Base-by-base conservation (phyloP, 2,113 vertebrate species). In the Callipepla californica region DNA sequence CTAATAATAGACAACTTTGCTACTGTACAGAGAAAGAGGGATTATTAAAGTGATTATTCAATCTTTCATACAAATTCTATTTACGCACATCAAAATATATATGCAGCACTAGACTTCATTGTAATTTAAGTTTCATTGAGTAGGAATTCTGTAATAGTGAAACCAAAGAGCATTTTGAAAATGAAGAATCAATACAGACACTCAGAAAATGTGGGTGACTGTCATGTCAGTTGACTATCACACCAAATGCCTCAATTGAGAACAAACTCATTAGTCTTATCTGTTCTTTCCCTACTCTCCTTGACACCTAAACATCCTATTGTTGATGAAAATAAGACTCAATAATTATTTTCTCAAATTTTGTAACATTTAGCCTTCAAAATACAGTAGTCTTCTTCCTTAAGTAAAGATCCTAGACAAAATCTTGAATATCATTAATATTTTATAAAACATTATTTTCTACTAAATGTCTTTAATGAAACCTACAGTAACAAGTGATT, bases 1-100 rank as follows among this genome's bases (percentile, higher is more conserved):
- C 82, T 90, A 83, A 68, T 57, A 90, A 83, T 0, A 89, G 55
- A 77, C 30, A 85, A 94, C 55, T 68, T 89, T 55, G 65, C 83
- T 75, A 85, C 12, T 50, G n/a, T 26, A 58, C 26, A 91, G 68
- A 79, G 75, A 92, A 79, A 89, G 48, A 68, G 2, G 5, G 20
- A 75, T 70, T 86, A 91, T 86, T 91, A 88, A 86, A 91, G 55
- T 0, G 1, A 2, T 75, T 80, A 86, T 84, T 88, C 32, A 40
- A 11, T 61, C 51, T 91, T 78, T 65, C 26, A 75, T 7, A 36
- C 38, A 88, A 89, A 67, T 68, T 83, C 72, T 86, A 1, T 74
- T 92, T 74, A 80, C 2, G 5, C 44, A 74, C 10, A 55, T 77
- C 2, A 1, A 85, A 70, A 16, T 40, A 80, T 57, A 61, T 76